Percentiles rank a stretch among this genome's conserved stretches.
Evolutionary conservation across 1,140 invertebrate species (phyloP).

Genomic region (Conopomorpha cramerella): DNA sequence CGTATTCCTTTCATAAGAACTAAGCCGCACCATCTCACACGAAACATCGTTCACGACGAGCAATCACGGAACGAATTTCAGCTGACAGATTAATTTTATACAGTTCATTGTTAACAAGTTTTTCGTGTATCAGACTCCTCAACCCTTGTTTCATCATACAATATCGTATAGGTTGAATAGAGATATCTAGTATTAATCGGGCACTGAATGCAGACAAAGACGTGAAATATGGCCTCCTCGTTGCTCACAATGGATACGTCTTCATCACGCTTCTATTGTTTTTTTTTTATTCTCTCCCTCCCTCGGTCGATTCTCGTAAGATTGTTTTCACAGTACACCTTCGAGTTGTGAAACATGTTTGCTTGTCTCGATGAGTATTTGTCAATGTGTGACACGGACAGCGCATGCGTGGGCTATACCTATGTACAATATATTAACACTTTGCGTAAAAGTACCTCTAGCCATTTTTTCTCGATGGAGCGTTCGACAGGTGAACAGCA

Average conservation of each 20-base stretch:
- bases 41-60: no score
- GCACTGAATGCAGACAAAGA: constrained; percentile 49
- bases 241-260: constrained; percentile 55
- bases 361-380: constrained; percentile 27
- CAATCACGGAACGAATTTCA: no score
- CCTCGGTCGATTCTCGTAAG: constrained; percentile 35
- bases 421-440: no score
- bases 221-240: constrained; percentile 54
- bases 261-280: constrained; percentile 56
- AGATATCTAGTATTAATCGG: constrained; percentile 60
- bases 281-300: constrained; percentile 54
- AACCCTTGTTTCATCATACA: constrained; percentile 54
- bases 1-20: no score
- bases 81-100: no score
- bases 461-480: no score
- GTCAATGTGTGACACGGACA: constrained; percentile 13
- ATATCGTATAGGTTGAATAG: constrained; percentile 46
- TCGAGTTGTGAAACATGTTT: constrained; percentile 41
- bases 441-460: no score
- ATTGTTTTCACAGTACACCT: constrained; percentile 44
- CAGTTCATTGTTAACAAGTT: no score
- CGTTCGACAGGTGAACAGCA: no score
- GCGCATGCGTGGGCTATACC: no score
- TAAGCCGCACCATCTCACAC: no score
- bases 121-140: no score